A percentile compares a stretch with the other conserved stretches of the same genome.
Conservation (phyloP, 2,113 vertebrate species). For the Daphoenositta chrysoptera region DNA sequence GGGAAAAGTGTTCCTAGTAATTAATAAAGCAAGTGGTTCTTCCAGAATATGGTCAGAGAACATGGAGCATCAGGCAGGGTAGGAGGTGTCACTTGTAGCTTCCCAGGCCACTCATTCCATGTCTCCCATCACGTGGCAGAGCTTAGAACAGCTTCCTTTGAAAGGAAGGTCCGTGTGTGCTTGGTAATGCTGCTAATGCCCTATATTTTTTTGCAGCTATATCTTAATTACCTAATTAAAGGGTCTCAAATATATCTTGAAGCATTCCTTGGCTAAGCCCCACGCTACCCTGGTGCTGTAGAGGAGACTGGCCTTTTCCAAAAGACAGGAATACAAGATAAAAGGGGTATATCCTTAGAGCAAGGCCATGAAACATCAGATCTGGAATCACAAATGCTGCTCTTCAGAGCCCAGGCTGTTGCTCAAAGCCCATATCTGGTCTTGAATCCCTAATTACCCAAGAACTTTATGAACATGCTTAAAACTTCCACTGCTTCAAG, state of each 20-base stretch:
- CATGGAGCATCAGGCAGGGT: background rate
- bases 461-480: background rate
- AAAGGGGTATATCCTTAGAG: rapidly evolving
- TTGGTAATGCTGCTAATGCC: background rate
- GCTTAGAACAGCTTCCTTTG: background rate
- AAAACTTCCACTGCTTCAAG: background rate
- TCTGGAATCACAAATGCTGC: background rate
- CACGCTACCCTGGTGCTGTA: background rate
- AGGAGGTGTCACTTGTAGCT: background rate
- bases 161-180: background rate
- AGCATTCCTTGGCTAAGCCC: background rate
- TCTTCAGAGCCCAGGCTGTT: background rate
- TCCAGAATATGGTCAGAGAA: background rate
- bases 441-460: background rate
- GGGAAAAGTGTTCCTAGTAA: background rate
- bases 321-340: background rate
- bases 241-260: background rate
- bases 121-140: background rate
- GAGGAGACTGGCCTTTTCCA: background rate
- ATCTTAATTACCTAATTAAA: background rate
- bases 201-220: background rate
- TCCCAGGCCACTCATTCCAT: background rate
- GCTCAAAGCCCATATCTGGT: background rate
- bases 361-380: background rate
- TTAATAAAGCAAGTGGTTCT: background rate